phyloP scores from a whole-genome alignment of 2,888 invertebrate genomes.

The Pasiphila rectangulata region DNA sequence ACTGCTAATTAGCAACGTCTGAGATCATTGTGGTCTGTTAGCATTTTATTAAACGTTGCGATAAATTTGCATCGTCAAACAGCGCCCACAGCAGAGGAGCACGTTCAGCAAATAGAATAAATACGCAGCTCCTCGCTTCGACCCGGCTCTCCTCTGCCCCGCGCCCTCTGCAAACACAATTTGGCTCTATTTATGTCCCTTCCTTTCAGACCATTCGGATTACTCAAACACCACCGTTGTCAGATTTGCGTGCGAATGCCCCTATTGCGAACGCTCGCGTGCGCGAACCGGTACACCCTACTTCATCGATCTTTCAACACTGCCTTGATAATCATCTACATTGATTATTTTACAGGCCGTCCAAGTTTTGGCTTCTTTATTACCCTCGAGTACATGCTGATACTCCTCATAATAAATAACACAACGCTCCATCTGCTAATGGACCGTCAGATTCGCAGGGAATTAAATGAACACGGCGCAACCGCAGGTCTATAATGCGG shows the following conservation, averaged over 20 bases:
- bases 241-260: slow-evolving; percentile 39
- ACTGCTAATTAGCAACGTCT: slow-evolving; percentile 64
- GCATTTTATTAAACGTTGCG: slow-evolving; percentile 73
- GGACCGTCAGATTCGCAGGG: slow-evolving; percentile 8
- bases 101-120: slow-evolving; percentile 79
- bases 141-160: slow-evolving; percentile 46
- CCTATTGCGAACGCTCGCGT: slow-evolving; percentile 41
- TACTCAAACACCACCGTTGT: slow-evolving; percentile 41
- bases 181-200: slow-evolving; percentile 62
- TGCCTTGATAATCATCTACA: slow-evolving; percentile 49
- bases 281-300: slow-evolving; percentile 46
- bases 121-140: slow-evolving; percentile 60
- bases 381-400: slow-evolving; percentile 27
- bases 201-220: slow-evolving; percentile 39
- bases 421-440: slow-evolving; percentile 13
- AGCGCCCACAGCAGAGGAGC: slow-evolving; percentile 66
- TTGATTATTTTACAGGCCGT: slow-evolving; percentile 47
- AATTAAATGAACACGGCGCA: slow-evolving; percentile 13
- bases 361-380: slow-evolving; percentile 40
- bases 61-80: slow-evolving; percentile 79
- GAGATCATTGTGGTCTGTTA: slow-evolving; percentile 66
- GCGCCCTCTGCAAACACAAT: slow-evolving; percentile 67
- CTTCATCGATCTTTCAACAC: slow-evolving; percentile 50
- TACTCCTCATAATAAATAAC: slow-evolving; percentile 25
- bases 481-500: slow-evolving; percentile 28